Base-by-base conservation (phyloP, 2,797 vertebrate species). In the Danio jaintianensis region DNA sequence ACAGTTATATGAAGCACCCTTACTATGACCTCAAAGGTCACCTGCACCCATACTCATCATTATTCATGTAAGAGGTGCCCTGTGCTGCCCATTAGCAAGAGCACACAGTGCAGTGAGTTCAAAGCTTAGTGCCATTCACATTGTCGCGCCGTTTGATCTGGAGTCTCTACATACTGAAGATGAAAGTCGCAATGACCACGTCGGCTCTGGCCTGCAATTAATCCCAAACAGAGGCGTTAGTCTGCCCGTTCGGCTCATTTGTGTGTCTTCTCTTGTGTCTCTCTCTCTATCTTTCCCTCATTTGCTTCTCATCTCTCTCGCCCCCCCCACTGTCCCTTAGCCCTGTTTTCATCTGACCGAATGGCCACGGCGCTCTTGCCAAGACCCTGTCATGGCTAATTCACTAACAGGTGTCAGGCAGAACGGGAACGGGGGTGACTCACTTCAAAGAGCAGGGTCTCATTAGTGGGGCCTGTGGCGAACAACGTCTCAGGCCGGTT, bases 391-490 rank as follows among this genome's bases (percentile, higher is more conserved):
- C 89, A 75, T 42, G 80, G 56, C 82, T 85, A 87, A 93, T 88
- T 82, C 74, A 56, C 64, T 66, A 89, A 92, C 64, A 88, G 88
- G 89, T 85, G 64, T 86, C 86, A 92, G 89, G 82, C 77, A 77
- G 13, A 22, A 68, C 83, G 85, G 62, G 77, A 88, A 83, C 16
- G 87, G 69, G 89, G 76, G 73, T 82, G 71, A 75, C 96, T 97
- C 95, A 99, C 97, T 93, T 99, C 97, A 94, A 99, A 96, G 90
- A 97, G 94, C 82, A 99, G 93, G 0, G 96, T 98, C 94, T 99
- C 97, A 85, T 99, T 99, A 83, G 96, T 99, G 3, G 98, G 97
- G 68, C 98, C 98, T 0, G 93, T 82, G 0, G 96, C 94, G 0
- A 91, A 95, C 69, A 99, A 93, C 38, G 94, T 97, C 91, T 99